Percentiles rank a stretch among this genome's conserved stretches.
These are phyloP conservation scores for Nicator chloris DNA, from an alignment of 2,113 vertebrate genomes.

Conservation along the genomic window DNA sequence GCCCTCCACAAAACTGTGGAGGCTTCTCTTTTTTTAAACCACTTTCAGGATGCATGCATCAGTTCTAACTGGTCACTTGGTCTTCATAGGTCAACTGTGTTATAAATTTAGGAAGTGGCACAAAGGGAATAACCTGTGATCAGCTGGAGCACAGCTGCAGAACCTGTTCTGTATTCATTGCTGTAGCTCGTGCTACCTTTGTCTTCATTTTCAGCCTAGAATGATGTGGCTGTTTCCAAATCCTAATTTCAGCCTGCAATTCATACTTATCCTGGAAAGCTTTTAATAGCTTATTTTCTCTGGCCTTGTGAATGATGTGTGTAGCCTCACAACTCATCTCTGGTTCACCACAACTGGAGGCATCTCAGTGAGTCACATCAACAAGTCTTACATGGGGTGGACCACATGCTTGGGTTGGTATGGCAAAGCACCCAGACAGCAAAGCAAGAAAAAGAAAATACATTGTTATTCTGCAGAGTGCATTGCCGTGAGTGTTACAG, in stretches of 20 bases:
- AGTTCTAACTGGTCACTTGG: neutral
- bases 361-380: neutral
- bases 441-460: neutral
- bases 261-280: neutral
- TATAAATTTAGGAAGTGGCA: neutral
- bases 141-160: neutral
- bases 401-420: neutral
- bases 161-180: neutral
- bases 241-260: neutral
- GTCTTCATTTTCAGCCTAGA: neutral
- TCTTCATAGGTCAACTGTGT: neutral
- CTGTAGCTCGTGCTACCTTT: neutral
- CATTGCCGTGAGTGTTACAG: fast-evolving
- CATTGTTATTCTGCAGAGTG: neutral
- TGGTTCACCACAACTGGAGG: neutral
- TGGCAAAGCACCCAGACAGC: neutral
- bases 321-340: neutral
- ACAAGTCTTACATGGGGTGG: neutral
- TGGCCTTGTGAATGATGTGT: neutral
- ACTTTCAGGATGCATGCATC: neutral
- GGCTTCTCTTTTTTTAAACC: neutral
- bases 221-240: neutral
- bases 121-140: neutral
- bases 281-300: neutral
- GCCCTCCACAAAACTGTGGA: neutral